Conservation (phyloP, 2,113 vertebrate genomes). For the Struthidea cinerea region DNA sequence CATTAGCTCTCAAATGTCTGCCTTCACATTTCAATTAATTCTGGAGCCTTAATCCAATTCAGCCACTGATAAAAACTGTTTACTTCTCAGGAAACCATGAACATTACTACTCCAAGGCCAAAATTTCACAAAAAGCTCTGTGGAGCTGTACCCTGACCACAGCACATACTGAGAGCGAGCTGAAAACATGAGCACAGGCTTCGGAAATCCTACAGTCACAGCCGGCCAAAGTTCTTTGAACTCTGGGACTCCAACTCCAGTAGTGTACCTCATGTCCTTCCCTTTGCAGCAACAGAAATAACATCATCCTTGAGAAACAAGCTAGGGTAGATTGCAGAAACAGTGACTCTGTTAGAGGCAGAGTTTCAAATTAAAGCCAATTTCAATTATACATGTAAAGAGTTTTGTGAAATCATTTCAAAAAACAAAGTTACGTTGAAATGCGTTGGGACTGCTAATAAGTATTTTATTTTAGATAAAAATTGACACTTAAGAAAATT, state of each 20-base stretch:
- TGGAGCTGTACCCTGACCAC: background rate
- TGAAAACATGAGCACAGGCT: accelerated
- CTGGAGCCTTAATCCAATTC: background rate
- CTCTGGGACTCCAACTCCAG: background rate
- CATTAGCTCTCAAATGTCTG: background rate
- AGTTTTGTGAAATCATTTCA: background rate
- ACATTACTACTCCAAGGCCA: background rate
- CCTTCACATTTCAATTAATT: conserved; percentile 4
- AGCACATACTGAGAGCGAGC: background rate
- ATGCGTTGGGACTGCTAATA: background rate
- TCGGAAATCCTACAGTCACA: background rate
- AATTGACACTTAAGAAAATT: conserved; percentile 18
- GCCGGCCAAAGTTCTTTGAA: background rate
- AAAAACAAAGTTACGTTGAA: background rate
- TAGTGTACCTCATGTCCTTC: accelerated
- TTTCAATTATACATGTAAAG: conserved; percentile 19
- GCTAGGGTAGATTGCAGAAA: background rate
- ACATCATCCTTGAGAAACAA: background rate
- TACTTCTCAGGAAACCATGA: background rate
- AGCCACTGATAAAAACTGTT: background rate
- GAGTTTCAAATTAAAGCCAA: conserved; percentile 3
- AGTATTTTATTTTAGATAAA: conserved; percentile 26
- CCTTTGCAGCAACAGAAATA: background rate
- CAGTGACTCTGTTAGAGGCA: background rate
- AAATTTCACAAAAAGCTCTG: background rate